Evolutionary conservation across 2,888 invertebrate genomes (phyloP).

Genomic region (Philonicus albiceps): DNA sequence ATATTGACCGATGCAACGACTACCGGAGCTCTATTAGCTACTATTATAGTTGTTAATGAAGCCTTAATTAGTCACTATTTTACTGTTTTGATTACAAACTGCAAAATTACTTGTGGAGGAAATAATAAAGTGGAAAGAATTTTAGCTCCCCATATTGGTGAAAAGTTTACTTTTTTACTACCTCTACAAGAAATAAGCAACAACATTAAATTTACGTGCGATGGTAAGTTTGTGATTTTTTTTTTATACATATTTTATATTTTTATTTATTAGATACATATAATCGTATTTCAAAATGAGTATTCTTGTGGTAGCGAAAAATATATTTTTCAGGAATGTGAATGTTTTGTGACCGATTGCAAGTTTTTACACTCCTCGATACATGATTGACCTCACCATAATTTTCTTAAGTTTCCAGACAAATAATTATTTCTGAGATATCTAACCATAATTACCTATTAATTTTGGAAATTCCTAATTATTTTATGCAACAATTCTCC

Average conservation of each 20-base stretch:
- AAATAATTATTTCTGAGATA: too few species aligned
- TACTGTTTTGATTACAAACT: conserved; percentile 53
- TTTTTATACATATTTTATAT: not conserved
- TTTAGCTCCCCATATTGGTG: conserved; percentile 53
- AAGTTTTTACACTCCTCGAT: too few species aligned
- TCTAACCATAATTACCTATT: too few species aligned
- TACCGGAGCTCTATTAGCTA: conserved; percentile 55
- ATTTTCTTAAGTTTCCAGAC: too few species aligned
- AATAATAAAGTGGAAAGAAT: conserved; percentile 52
- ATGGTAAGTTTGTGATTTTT: conserved; percentile 51
- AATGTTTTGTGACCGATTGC: too few species aligned
- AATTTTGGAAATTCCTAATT: too few species aligned
- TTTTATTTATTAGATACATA: not conserved
- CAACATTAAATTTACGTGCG: conserved; percentile 52
- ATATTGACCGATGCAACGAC: conserved; percentile 57
- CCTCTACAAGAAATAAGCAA: conserved; percentile 52
- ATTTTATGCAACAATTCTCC: too few species aligned
- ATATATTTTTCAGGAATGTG: too few species aligned
- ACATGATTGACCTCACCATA: too few species aligned
- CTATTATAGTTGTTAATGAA: conserved; percentile 54
- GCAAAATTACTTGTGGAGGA: conserved; percentile 51
- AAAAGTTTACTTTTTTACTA: conserved; percentile 55
- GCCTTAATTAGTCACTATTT: conserved; percentile 52
- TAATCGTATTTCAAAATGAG: too few species aligned
- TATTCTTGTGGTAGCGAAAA: too few species aligned